Conservation (phyloP, 2,888 invertebrate species). For the Volucella bombylans region DNA sequence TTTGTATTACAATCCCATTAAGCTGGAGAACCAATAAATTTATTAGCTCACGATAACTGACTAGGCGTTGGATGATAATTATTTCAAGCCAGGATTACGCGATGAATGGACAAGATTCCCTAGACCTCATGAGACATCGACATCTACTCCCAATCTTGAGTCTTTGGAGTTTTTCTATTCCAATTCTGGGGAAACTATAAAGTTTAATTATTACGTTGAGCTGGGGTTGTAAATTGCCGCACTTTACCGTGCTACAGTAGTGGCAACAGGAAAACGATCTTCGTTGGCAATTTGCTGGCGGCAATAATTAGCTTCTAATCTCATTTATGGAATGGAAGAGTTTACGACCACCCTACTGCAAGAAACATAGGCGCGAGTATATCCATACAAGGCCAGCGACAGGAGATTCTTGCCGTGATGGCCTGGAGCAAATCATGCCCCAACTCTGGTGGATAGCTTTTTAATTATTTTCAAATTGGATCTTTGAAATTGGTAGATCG, state of each 20-base stretch:
- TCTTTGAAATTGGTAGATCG: conserved; percentile 18
- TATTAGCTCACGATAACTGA: conserved; percentile 65
- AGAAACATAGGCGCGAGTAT: not conserved
- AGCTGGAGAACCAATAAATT: conserved; percentile 64
- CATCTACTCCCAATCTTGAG: not conserved
- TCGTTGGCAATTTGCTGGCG: conserved; percentile 44
- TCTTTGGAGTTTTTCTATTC: not conserved
- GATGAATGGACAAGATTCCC: conserved; percentile 63
- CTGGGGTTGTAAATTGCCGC: conserved; percentile 54
- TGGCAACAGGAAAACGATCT: conserved; percentile 62
- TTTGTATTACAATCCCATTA: conserved; percentile 73
- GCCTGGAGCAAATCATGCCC: not conserved
- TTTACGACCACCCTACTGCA: conserved; percentile 39
- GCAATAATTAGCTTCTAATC: conserved; percentile 63
- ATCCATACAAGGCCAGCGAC: too few species aligned
- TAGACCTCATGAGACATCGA: conserved; percentile 51
- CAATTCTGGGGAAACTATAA: conserved; percentile 26
- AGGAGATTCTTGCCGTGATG: conserved; percentile 3
- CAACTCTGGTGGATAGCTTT: conserved; percentile 26
- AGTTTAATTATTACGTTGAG: conserved; percentile 66
- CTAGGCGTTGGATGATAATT: conserved; percentile 62
- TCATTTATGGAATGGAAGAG: conserved; percentile 57
- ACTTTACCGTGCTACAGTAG: conserved; percentile 30
- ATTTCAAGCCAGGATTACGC: conserved; percentile 54
- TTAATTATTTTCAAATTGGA: conserved; percentile 65